Evolutionary conservation across 1,140 invertebrate species (phyloP), one percentile per base, ranked within the genome.

Genomic region (Drosophila seguyi): DNA sequence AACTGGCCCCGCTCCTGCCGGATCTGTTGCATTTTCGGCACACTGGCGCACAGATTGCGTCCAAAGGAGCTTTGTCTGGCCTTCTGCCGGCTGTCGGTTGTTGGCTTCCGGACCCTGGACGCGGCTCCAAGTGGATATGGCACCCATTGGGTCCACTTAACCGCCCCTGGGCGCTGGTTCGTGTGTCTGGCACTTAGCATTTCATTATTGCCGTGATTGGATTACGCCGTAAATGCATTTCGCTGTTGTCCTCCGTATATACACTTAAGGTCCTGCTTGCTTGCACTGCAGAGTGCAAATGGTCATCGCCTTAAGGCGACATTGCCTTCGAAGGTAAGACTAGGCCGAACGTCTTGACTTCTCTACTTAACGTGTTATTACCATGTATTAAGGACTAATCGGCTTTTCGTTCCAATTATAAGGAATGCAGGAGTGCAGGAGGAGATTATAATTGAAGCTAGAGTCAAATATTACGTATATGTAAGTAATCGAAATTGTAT

Each of bases 171-270:
- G 22, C 47, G 22, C 47, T 65, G 48, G 47, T 38, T 55, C 14
- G 29, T 77, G 63, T 61, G 74, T 48, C 75, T 62, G 75, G 75
- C 75, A 78, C 75, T 78, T 78, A 78, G 74, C 75, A 78, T 78
- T 78, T 78, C 75, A 78, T 78, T 78, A 78, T 78, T 69, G 75
- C 57, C 58, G 48, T 62, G 75, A 78, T 78, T 78, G 75, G 75
- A 78, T 78, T 78, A 78, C 75, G 75, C 57, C 53, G 75, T 78
- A 78, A 78, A 78, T 78, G 75, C 75, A 78, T 78, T 78, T 78
- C 75, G 75, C 75, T 71, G 75, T 60, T 68, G 62, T 76, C 48
- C 39, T 34, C 73, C 38, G 25, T 72, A 52, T 41, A 36, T 72
- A 42, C 31, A 55, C 60, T 69, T 67, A 45, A 55, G 39, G 39